Evolutionary conservation across 2,888 invertebrate species (phyloP).

Genomic region (Lissonota sp.): DNA sequence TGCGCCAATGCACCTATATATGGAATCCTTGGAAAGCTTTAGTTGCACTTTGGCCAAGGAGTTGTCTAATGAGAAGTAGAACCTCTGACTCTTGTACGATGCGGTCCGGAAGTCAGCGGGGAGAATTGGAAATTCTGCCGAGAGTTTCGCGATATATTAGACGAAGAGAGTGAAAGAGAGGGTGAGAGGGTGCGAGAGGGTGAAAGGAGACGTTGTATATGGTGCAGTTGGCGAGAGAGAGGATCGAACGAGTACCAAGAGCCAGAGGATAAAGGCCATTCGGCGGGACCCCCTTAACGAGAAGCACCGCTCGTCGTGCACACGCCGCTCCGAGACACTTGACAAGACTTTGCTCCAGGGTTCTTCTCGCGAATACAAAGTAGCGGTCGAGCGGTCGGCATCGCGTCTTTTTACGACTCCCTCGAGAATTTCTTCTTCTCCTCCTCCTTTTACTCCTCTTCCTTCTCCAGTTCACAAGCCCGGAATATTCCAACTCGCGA

Average conservation of each 20-base stretch:
- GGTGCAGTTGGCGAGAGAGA: slow-evolving; percentile 11
- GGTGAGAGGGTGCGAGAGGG: not conserved
- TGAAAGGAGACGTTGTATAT: not conserved
- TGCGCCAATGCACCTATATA: slow-evolving; percentile 5
- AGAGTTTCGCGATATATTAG: not conserved
- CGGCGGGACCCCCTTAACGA: slow-evolving; percentile 64
- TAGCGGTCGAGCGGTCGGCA: slow-evolving; percentile 55
- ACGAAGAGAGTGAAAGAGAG: not conserved
- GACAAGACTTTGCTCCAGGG: slow-evolving; percentile 66
- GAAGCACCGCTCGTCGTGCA: slow-evolving; percentile 55
- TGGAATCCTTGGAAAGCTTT: slow-evolving; percentile 5
- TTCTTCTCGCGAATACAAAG: slow-evolving; percentile 67
- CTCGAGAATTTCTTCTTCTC: slow-evolving; percentile 58
- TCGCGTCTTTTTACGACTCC: slow-evolving; percentile 58
- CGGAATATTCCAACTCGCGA: not conserved
- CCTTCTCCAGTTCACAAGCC: not conserved
- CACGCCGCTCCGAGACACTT: slow-evolving; percentile 64
- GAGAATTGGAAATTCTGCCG: slow-evolving; percentile 35
- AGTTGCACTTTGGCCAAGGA: slow-evolving; percentile 32
- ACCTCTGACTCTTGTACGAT: slow-evolving; percentile 27
- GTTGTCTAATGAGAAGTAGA: slow-evolving; percentile 52
- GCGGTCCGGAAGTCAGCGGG: slow-evolving; percentile 6
- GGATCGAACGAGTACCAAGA: slow-evolving; percentile 19
- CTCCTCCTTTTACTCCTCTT: not conserved
- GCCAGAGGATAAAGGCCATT: slow-evolving; percentile 62